Conservation (phyloP, 1,140 invertebrate species). For the Hestina assimilis region DNA sequence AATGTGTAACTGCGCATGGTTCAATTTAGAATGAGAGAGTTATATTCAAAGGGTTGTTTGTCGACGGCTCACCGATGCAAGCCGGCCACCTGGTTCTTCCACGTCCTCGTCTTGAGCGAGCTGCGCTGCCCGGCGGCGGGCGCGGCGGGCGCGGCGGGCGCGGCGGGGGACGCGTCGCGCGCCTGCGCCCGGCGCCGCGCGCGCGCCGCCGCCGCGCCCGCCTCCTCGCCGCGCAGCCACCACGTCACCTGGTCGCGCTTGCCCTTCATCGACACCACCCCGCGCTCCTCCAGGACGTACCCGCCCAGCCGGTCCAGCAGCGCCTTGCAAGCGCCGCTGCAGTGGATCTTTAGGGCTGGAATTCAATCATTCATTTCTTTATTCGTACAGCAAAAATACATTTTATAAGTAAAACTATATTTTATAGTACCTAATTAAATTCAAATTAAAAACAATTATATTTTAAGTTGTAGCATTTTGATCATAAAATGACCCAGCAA, state of each 20-base stretch:
- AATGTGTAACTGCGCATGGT: too few species aligned
- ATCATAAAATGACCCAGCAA: too few species aligned
- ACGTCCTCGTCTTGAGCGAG: slow-evolving; percentile 80
- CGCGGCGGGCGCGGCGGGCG: slow-evolving; percentile 33
- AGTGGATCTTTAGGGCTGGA: slow-evolving; percentile 92
- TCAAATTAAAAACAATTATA: too few species aligned
- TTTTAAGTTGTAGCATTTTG: too few species aligned
- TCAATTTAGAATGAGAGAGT: too few species aligned
- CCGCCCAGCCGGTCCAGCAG: slow-evolving; percentile 92
- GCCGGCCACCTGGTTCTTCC: slow-evolving; percentile 62
- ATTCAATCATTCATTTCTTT: slow-evolving; percentile 1
- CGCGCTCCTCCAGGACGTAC: slow-evolving; percentile 87
- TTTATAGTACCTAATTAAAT: too few species aligned
- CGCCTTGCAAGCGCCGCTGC: slow-evolving; percentile 90
- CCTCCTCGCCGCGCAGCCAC: slow-evolving; percentile 90
- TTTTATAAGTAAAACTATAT: neutral
- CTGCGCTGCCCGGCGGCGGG: slow-evolving; percentile 78
- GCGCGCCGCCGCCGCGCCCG: slow-evolving; percentile 80
- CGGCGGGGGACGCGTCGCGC: slow-evolving; percentile 48
- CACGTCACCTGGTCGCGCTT: slow-evolving; percentile 91
- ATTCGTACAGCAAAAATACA: neutral
- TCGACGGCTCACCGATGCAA: slow-evolving; percentile 51
- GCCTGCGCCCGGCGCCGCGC: slow-evolving; percentile 76
- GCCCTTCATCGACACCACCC: slow-evolving; percentile 91
- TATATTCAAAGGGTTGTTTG: neutral